Conservation (phyloP, 2,888 invertebrate species). For the Idaea aversata region DNA sequence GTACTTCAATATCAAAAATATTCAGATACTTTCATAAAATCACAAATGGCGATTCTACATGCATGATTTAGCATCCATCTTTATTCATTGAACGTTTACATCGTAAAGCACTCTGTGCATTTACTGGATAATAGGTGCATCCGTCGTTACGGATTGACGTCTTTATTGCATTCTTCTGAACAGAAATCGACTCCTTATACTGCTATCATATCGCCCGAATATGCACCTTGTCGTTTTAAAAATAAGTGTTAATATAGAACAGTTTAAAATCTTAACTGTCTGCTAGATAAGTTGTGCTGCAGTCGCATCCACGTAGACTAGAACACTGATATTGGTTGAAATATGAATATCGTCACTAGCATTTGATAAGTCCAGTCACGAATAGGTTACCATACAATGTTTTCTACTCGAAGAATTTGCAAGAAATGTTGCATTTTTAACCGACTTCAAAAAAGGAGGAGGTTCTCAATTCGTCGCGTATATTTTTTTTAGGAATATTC, state of each 20-base stretch:
- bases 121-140: conserved; percentile 58
- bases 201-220: conserved; percentile 15
- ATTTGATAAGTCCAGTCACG: conserved; percentile 51
- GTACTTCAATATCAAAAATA: too few relatives aligned
- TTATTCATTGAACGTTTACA: conserved; percentile 50
- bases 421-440: conserved; percentile 8
- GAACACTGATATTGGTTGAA: conserved; percentile 50
- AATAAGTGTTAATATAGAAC: conserved; percentile 15
- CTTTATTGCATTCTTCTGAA: conserved; percentile 60
- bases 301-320: conserved; percentile 45
- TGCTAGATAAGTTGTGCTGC: conserved; percentile 30
- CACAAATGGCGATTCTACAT: conserved; percentile 25
- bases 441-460: too few relatives aligned
- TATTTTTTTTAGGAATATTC: too few relatives aligned
- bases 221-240: conserved; percentile 8
- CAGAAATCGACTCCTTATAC: conserved; percentile 38
- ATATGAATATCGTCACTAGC: conserved; percentile 57
- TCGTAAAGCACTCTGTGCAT: conserved; percentile 59
- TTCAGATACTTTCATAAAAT: not conserved
- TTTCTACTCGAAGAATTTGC: conserved; percentile 25
- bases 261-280: conserved; percentile 8
- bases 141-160: conserved; percentile 59
- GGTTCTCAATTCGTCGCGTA: too few relatives aligned
- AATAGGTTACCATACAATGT: conserved; percentile 34
- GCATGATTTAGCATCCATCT: conserved; percentile 39